phyloP scores from a whole-genome alignment of 1,140 invertebrate genomes.

The Saccostrea cuccullata region DNA sequence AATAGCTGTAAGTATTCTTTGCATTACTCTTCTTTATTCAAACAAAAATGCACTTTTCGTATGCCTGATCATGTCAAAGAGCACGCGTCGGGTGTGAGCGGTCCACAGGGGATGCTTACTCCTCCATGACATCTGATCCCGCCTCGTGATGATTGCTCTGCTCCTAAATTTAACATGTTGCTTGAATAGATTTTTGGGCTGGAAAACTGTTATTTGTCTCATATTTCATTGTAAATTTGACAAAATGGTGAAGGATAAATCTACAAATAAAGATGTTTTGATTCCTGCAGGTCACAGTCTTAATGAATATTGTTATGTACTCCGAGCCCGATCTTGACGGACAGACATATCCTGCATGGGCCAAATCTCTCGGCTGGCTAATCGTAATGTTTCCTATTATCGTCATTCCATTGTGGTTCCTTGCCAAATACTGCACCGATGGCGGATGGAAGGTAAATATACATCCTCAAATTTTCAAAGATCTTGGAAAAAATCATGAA shows the following conservation, averaged over 20 bases:
- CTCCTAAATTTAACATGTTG: no score
- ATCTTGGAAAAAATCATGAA: no score
- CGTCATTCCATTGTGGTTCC: slow-evolving; percentile 82
- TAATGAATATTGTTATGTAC: slow-evolving; percentile 90
- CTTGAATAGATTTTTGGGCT: no score
- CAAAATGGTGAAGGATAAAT: no score
- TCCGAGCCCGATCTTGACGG: slow-evolving; percentile 74
- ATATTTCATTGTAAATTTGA: neutral
- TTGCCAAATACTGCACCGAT: slow-evolving; percentile 71
- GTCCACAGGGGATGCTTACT: no score
- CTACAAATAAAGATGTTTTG: no score
- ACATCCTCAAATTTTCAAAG: no score
- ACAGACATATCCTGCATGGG: slow-evolving; percentile 88
- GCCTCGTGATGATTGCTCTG: no score
- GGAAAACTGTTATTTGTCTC: no score
- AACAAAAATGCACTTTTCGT: neutral
- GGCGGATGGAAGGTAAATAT: slow-evolving; percentile 70
- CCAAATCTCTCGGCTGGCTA: slow-evolving; percentile 88
- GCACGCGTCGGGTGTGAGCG: no score
- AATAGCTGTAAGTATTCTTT: slow-evolving; percentile 80
- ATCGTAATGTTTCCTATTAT: slow-evolving; percentile 83
- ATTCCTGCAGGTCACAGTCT: slow-evolving; percentile 85
- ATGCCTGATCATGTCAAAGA: no score
- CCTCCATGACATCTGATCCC: no score
- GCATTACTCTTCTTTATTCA: neutral